Evolutionary conservation across 2,888 invertebrate species (phyloP).

Genomic region (Nymphalis polychloros): DNA sequence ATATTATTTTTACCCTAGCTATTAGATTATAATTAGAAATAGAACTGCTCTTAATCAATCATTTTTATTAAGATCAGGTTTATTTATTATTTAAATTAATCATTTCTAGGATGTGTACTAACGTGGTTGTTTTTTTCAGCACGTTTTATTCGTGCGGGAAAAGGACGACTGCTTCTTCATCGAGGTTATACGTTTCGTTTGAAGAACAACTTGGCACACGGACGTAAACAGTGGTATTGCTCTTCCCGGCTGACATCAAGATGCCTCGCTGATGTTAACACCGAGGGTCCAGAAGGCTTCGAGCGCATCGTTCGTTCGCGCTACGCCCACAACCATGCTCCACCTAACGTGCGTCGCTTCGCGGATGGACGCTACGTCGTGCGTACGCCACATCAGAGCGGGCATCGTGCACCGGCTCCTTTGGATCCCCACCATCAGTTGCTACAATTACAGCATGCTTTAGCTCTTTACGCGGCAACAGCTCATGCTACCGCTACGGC

Average conservation of each 20-base stretch:
- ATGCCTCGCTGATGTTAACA: conserved; percentile 76
- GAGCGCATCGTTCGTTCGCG: conserved; percentile 77
- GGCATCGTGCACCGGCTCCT: conserved; percentile 74
- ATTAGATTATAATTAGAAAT: conserved; percentile 11
- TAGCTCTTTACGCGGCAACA: conserved; percentile 74
- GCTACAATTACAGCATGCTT: conserved; percentile 74
- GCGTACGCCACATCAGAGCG: conserved; percentile 77
- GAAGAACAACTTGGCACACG: conserved; percentile 78
- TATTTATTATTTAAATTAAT: conserved; percentile 19
- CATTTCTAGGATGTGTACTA: conserved; percentile 24
- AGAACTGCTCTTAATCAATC: conserved; percentile 9
- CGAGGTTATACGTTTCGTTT: conserved; percentile 77
- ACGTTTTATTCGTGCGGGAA: conserved; percentile 77
- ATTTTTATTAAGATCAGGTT: conserved; percentile 26
- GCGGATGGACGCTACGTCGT: conserved; percentile 77
- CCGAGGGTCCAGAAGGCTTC: conserved; percentile 77
- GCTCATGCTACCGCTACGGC: conserved; percentile 73
- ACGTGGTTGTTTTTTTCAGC: conserved; percentile 50
- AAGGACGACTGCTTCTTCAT: conserved; percentile 72
- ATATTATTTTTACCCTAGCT: conserved; percentile 1
- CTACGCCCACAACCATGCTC: conserved; percentile 76
- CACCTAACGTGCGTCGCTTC: conserved; percentile 76
- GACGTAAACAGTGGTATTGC: conserved; percentile 79
- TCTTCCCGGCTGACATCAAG: conserved; percentile 76
- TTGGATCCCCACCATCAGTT: conserved; percentile 76